Base-by-base conservation (phyloP, 2,888 invertebrate genomes). In the Microctonus aethiopoides region DNA sequence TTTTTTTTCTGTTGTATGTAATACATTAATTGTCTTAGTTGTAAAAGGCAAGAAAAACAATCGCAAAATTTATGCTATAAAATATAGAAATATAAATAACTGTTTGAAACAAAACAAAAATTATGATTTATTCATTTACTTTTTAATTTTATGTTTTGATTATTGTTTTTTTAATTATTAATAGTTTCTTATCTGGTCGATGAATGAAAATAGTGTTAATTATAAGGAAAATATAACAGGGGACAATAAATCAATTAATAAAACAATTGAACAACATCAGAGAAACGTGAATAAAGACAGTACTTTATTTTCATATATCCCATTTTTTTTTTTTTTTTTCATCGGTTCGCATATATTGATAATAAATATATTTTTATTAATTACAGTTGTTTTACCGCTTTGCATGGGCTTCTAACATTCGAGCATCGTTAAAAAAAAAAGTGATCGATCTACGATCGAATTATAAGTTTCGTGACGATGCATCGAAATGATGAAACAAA, bases 221-320 rank as follows among this genome's bases (percentile, higher is more conserved):
- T 9, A 62, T n/a, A 10, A 22, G n/a, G 24, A 36, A 51, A 9
- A 52, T 34, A 13, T 34, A 10, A 65, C 9, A 54, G 32, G 54
- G 56, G n/a, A 32, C 29, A 29, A 29, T 29, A 29, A 68, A 57
- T 32, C 22, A 39, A 54, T n/a, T 0, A 32, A 22, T 59, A 62
- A 46, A 39, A 66, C 2, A 64, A 71, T 64, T 51, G 67, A 75
- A 61, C 71, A 73, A 66, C 68, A 66, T 56, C 32, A 59, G 61
- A 51, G 34, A 76, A 77, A 78, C 78, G 74, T 80, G 76, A 79
- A 80, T 81, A 80, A 79, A 80, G 80, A 80, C 77, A 79, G 75
- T 77, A 78, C 74, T 80, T 80, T 79, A 80, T 80, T 80, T 78
- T 77, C 78, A 80, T 80, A 79, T 81, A 79, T 78, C 26, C 68